Evolutionary conservation across 2,888 invertebrate genomes (phyloP).

Genomic region (Buathra laborator): DNA sequence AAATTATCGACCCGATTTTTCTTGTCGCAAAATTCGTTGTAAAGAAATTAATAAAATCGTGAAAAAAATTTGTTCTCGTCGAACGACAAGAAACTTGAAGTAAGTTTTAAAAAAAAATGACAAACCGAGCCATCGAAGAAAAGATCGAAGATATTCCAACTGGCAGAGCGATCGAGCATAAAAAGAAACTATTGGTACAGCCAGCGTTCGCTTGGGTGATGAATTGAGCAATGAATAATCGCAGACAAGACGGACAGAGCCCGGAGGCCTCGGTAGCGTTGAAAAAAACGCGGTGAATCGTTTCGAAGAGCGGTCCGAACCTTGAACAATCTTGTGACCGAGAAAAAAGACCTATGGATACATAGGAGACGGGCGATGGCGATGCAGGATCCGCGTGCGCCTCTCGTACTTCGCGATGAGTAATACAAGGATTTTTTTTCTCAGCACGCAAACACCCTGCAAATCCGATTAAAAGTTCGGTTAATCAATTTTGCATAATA

Average conservation of each 20-base stretch:
- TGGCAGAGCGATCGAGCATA: background rate
- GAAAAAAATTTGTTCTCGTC: background rate
- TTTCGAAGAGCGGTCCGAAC: background rate
- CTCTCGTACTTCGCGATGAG: slow-evolving; percentile 27
- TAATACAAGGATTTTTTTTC: background rate
- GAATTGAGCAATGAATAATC: slow-evolving; percentile 59
- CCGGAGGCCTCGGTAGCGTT: slow-evolving; percentile 13
- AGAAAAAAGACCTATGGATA: slow-evolving; percentile 21
- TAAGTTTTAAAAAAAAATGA: background rate
- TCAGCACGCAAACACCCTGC: slow-evolving; percentile 41
- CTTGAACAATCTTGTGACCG: slow-evolving; percentile 36
- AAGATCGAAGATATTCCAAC: background rate
- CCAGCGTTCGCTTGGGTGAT: slow-evolving; percentile 45
- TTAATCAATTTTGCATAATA: slow-evolving; percentile 47
- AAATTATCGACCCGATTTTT: slow-evolving; percentile 24
- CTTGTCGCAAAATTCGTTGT: background rate
- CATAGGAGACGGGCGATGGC: background rate
- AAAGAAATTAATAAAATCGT: slow-evolving; percentile 1
- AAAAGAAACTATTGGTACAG: slow-evolving; percentile 21
- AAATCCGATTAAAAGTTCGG: slow-evolving; percentile 27
- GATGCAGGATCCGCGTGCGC: slow-evolving; percentile 8
- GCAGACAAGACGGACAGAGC: slow-evolving; percentile 9
- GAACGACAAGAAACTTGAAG: background rate
- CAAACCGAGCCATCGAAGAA: background rate
- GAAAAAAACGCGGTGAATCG: slow-evolving; percentile 32